Conservation (phyloP, 2,113 vertebrate genomes). For the Oryzias javanicus region DNA sequence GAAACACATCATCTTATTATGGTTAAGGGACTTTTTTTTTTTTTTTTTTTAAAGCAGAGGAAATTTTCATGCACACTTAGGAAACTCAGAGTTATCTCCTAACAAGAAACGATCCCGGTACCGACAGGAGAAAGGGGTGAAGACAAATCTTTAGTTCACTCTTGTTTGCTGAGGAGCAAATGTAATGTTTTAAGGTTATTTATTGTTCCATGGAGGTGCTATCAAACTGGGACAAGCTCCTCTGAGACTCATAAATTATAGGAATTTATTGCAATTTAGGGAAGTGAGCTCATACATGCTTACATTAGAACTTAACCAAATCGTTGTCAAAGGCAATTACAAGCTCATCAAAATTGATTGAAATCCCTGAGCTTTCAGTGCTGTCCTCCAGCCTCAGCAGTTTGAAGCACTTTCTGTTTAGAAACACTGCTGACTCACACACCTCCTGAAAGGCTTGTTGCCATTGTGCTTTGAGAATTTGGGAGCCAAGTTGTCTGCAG, state of each 20-base stretch:
- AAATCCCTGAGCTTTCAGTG: slow-evolving; percentile 26
- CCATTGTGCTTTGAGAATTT: slow-evolving; percentile 10
- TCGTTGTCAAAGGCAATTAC: slow-evolving; percentile 39
- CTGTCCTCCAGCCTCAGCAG: slow-evolving; percentile 28
- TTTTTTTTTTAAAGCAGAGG: background rate
- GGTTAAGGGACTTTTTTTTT: background rate
- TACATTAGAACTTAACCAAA: slow-evolving; percentile 26
- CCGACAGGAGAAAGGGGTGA: slow-evolving; percentile 10
- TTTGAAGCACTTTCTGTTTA: slow-evolving; percentile 15
- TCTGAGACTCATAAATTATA: background rate
- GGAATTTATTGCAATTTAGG: background rate
- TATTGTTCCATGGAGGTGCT: slow-evolving; percentile 18
- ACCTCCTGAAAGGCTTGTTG: slow-evolving; percentile 1
- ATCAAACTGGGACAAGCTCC: slow-evolving; percentile 5
- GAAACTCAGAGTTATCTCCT: background rate
- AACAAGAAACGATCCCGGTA: background rate
- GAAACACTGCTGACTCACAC: slow-evolving; percentile 29
- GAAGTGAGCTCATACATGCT: background rate
- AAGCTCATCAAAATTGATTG: slow-evolving; percentile 51
- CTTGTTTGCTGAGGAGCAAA: slow-evolving; percentile 20
- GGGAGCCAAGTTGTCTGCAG: slow-evolving; percentile 13
- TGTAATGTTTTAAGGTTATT: slow-evolving; percentile 13
- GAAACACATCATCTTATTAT: background rate
- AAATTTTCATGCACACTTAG: background rate
- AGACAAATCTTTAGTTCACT: slow-evolving; percentile 34